Base-by-base conservation (phyloP, 92 coral and sea anemone genomes). In the Epizoanthus scotinus region DNA sequence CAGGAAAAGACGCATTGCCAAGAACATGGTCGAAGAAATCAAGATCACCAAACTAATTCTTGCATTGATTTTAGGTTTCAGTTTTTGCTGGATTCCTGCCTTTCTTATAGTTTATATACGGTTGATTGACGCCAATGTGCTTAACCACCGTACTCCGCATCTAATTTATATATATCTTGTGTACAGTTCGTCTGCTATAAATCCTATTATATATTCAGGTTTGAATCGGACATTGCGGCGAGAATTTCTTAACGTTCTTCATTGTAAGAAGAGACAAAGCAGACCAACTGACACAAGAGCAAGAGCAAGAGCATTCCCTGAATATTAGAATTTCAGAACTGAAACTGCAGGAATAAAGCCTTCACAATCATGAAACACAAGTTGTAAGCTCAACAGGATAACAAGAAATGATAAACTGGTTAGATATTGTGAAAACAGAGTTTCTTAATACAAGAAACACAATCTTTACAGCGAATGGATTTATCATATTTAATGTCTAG, bases 141-240 rank as follows among this genome's bases (percentile, higher is more conserved):
- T 78, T 17, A 54, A 66, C 3, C 36, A 17, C 57, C 74, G 91
- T 8, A 31, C 77, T 5, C 91, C 89, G 14, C 91, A 88, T 50
- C 29, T 86, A 13, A 63, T 88, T 22, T 88, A 86, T 66, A 83
- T 77, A 1, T 88, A 67, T 65, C 59, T 88, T 50, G 91, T 88
- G 1, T 88, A 84, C 81, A 88, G 91, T 24, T 88, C 89, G 2
- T 80, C 93, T 72, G 86, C 91, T 65, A 85, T 92, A 25, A 92
- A 92, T 72, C 92, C 93, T 0, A 62, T 92, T 49, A 92, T 92
- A 17, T 92, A 92, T 52, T 93, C 93, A 1, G 73, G 89, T n/a
- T 78, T 92, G 2, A 90, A 92, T 78, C 85, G 93, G 6, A 89
- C 97, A 13, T 92, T 92, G 68, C 89, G 97, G 15, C 75, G 83